phyloP scores from a whole-genome alignment of 2,888 invertebrate genomes.

The Automeris io region DNA sequence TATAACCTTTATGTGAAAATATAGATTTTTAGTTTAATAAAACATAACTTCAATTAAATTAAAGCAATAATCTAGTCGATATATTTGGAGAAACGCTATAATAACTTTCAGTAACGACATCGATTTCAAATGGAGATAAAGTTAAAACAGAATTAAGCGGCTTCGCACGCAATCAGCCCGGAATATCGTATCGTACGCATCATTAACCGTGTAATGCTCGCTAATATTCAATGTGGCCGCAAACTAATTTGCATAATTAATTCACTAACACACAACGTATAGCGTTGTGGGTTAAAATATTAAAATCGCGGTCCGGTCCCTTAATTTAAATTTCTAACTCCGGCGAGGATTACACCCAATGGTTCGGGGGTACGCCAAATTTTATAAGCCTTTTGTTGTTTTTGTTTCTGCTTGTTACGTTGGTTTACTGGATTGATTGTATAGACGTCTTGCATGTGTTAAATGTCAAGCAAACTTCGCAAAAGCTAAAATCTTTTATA shows the following conservation, averaged over 20 bases:
- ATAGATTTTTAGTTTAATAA: no score
- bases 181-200: constrained; percentile 25
- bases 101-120: not conserved
- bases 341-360: constrained; percentile 34
- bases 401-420: constrained; percentile 11
- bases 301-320: constrained; percentile 48
- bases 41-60: no score
- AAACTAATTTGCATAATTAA: constrained; percentile 64
- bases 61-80: no score
- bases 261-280: constrained; percentile 38
- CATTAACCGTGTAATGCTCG: constrained; percentile 33
- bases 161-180: constrained; percentile 5
- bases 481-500: no score
- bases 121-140: not conserved
- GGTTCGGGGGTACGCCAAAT: constrained; percentile 11
- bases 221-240: constrained; percentile 54
- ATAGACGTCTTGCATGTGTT: no score
- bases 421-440: constrained; percentile 10
- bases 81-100: no score
- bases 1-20: no score
- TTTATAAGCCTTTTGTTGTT: constrained; percentile 13
- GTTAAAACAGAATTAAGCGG: not conserved
- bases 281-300: constrained; percentile 38
- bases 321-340: constrained; percentile 61
- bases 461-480: no score